phyloP scores from a whole-genome alignment of 2,888 invertebrate species.

The Xylota segnis region DNA sequence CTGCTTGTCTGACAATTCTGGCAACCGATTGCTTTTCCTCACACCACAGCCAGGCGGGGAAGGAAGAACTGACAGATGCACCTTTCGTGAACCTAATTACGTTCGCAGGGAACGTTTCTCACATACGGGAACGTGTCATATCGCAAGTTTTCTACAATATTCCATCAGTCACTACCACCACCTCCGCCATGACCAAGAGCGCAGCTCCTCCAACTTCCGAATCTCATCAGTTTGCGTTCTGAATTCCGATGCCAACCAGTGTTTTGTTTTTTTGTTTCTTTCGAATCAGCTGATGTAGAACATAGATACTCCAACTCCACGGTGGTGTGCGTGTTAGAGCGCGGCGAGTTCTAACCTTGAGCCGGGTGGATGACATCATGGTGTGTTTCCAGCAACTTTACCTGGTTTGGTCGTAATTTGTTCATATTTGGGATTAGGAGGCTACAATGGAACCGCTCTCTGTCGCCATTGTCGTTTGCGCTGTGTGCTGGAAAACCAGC shows the following conservation, averaged over 20 bases:
- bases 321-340: slow-evolving; percentile 36
- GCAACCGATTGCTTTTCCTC: neutral
- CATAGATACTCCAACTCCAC: neutral
- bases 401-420: slow-evolving; percentile 31
- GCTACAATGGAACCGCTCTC: neutral
- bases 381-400: neutral
- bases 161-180: neutral
- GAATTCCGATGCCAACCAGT: neutral
- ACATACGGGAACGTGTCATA: slow-evolving; percentile 40
- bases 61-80: neutral
- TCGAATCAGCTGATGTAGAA: slow-evolving; percentile 45
- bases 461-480: neutral
- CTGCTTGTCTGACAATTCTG: neutral
- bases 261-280: neutral
- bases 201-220: slow-evolving; percentile 11
- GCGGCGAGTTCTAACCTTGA: slow-evolving; percentile 53
- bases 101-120: slow-evolving; percentile 36
- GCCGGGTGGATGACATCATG: slow-evolving; percentile 67
- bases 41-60: neutral
- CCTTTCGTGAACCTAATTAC: slow-evolving; percentile 20
- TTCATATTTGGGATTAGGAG: slow-evolving; percentile 10
- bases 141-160: neutral
- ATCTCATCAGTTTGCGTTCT: slow-evolving; percentile 1
- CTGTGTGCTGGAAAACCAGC: slow-evolving; percentile 3
- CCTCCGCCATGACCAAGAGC: too few relatives aligned